Evolutionary conservation across 2,888 invertebrate genomes (phyloP), one percentile per base, ranked within the genome.

Genomic region (Drosophila falleni): DNA sequence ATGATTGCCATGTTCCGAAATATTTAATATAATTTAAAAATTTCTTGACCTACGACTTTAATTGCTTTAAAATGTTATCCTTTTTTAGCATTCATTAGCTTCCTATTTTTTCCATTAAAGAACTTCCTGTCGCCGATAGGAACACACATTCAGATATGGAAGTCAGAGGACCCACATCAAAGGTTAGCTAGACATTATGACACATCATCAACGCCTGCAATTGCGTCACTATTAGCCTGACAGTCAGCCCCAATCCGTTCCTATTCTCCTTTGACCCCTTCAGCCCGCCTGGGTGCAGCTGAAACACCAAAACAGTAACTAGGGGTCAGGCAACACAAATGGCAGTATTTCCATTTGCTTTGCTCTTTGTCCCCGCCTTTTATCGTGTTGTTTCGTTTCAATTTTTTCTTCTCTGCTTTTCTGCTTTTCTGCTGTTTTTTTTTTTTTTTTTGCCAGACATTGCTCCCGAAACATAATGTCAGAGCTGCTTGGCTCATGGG

Each of bases 381-480:
- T 65, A 23, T 49, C 31, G 19, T 44, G 41, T 49, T 61, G 53
- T 39, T 56, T 55, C 39, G 23, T 29, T 69, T 51, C 33, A 29
- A 13, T 10, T 35, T 61, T 56, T 31, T 46, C 11, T 44, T 51
- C 5, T 44, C 42, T n/a, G 8, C 60, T 63, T 31, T 55, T 31
- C n/a, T n/a, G n/a, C n/a, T n/a, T n/a, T n/a, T n/a, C n/a, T n/a
- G n/a, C 37, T 35, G 13, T 10, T 35, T 8, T 60, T 51, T 44
- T 29, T 37, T 55, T 8, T 60, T 51, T 44, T 29, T 37, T 51
- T 68, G 74, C 78, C 71, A 78, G 89, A 84, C 89, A 70, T 59
- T 63, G 75, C 87, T 87, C 53, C 73, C 81, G 44, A 81, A 89
- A 84, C 81, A 73, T 84, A 84, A 89, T 89, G 85, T 87, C 80